A percentile compares a stretch with the other conserved stretches of the same genome.
These are phyloP conservation scores for Sinotaia quadrata DNA, from an alignment of 2,888 invertebrate genomes.

Conservation along the genomic window DNA sequence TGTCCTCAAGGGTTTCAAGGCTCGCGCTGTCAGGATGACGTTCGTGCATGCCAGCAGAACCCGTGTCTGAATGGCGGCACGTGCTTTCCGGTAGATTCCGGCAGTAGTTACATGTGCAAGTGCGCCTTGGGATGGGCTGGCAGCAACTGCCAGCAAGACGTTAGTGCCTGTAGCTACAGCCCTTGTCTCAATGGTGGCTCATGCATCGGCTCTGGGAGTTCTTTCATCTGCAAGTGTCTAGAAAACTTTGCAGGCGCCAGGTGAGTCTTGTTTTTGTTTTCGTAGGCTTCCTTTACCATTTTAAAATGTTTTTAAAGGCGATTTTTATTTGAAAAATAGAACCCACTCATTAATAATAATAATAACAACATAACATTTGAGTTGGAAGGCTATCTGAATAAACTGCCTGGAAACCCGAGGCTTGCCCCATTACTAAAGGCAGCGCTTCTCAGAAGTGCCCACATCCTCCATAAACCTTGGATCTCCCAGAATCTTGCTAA, in stretches of 20 bases:
- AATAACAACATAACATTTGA: neutral
- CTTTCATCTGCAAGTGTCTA: neutral
- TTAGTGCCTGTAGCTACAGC: neutral
- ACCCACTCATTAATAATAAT: neutral
- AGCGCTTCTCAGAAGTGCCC: no score
- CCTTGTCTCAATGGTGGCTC: constrained; percentile 16
- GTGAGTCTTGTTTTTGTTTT: neutral
- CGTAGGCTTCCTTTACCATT: no score
- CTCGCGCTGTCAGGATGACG: constrained; percentile 12
- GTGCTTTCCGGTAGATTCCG: constrained; percentile 3
- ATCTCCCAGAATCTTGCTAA: no score
- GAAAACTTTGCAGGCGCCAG: neutral
- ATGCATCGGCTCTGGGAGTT: neutral
- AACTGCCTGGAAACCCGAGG: no score
- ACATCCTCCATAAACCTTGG: no score
- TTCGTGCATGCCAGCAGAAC: constrained; percentile 2
- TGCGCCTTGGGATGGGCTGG: constrained; percentile 17
- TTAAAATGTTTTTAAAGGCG: no score
- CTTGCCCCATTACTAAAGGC: no score
- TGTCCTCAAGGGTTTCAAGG: constrained; percentile 23
- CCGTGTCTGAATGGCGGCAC: constrained; percentile 23
- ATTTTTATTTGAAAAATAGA: neutral
- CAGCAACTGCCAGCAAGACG: constrained; percentile 2
- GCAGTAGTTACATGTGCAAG: constrained; percentile 1
- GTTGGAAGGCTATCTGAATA: no score